Conservation (phyloP, 2,888 invertebrate genomes). For the Parnassius mnemosyne region DNA sequence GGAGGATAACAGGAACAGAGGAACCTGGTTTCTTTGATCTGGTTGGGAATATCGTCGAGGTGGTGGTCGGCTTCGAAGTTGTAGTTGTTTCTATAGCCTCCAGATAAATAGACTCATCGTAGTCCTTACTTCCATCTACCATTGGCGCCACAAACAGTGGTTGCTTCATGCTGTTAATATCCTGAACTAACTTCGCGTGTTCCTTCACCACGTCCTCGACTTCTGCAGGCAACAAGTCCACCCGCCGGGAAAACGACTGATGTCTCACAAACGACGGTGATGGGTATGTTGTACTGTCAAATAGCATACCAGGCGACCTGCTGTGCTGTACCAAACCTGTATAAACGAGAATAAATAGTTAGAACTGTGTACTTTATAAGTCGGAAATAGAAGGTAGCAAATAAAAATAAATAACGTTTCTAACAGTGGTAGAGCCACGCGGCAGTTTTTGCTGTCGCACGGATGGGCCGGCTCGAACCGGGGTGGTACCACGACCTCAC, state of each 20-base stretch:
- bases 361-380: too few relatives aligned
- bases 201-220: slow-evolving; percentile 60
- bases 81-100: slow-evolving; percentile 65
- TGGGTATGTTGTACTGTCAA: slow-evolving; percentile 38
- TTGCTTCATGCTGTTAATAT: slow-evolving; percentile 68
- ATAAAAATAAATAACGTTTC: too few relatives aligned
- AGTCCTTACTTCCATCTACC: slow-evolving; percentile 56
- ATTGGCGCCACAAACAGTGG: slow-evolving; percentile 46
- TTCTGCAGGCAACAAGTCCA: slow-evolving; percentile 43
- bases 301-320: slow-evolving; percentile 28
- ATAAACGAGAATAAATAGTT: neutral
- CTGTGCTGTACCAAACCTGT: slow-evolving; percentile 40
- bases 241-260: slow-evolving; percentile 35
- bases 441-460: too few relatives aligned
- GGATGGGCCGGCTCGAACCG: too few relatives aligned
- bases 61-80: slow-evolving; percentile 42
- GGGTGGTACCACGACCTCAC: too few relatives aligned
- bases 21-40: slow-evolving; percentile 41
- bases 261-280: slow-evolving; percentile 19
- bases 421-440: too few relatives aligned
- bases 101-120: slow-evolving; percentile 67
- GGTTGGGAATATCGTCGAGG: slow-evolving; percentile 28
- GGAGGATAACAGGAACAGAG: slow-evolving; percentile 54
- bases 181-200: slow-evolving; percentile 72
- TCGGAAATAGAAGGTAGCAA: too few relatives aligned